Conservation (phyloP, 1,140 invertebrate genomes). For the Drosophila nigrodunni region DNA sequence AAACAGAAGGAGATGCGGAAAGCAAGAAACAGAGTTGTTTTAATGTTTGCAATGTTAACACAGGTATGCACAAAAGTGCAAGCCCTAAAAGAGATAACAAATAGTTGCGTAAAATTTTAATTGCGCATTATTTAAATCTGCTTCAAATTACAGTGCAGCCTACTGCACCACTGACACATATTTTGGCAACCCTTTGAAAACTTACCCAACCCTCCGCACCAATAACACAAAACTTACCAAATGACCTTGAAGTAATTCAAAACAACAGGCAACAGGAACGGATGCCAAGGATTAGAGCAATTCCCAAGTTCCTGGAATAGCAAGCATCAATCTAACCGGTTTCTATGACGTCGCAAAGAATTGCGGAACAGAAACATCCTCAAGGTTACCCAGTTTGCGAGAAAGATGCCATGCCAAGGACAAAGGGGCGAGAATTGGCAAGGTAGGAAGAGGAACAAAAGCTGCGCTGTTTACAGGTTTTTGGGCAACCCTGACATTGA, state of each 20-base stretch:
- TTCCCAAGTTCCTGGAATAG: slow-evolving; percentile 40
- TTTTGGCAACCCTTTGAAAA: slow-evolving; percentile 26
- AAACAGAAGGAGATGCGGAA: neutral
- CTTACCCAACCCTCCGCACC: slow-evolving; percentile 8
- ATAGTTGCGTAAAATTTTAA: neutral
- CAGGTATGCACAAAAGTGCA: neutral
- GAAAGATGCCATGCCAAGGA: slow-evolving; percentile 21
- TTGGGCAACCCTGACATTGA: slow-evolving; percentile 67
- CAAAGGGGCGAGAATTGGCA: slow-evolving; percentile 1
- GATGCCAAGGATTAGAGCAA: slow-evolving; percentile 40
- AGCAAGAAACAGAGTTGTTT: slow-evolving; percentile 13
- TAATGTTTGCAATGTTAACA: slow-evolving; percentile 1
- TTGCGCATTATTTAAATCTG: neutral
- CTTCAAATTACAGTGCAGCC: neutral
- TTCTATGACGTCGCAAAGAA: slow-evolving; percentile 59
- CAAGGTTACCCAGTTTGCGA: slow-evolving; percentile 72
- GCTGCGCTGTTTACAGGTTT: slow-evolving; percentile 63
- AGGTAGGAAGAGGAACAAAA: slow-evolving; percentile 8
- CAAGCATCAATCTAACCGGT: slow-evolving; percentile 55
- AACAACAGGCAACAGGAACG: neutral
- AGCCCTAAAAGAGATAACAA: neutral
- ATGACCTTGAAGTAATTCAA: slow-evolving; percentile 53
- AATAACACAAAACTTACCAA: neutral
- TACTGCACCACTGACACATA: slow-evolving; percentile 68
- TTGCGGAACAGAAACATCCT: slow-evolving; percentile 17